Conservation (phyloP, 2,888 invertebrate species). For the Machimus rusticus region DNA sequence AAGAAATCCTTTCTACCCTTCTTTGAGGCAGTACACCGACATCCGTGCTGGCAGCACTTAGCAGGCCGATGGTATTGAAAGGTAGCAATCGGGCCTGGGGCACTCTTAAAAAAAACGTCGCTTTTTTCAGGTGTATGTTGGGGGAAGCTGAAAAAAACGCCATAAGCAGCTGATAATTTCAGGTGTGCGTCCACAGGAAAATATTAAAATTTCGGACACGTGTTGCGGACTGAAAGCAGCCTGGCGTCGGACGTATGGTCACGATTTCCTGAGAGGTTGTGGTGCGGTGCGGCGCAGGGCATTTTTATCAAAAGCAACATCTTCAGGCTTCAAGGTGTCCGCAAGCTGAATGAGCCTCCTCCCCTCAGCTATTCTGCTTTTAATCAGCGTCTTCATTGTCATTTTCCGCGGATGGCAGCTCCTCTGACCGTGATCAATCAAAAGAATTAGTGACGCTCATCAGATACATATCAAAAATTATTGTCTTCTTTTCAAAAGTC, state of each 20-base stretch:
- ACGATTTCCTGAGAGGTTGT: neutral
- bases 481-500: neutral
- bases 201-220: neutral
- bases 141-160: neutral
- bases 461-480: neutral
- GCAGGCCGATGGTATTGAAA: neutral
- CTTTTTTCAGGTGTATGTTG: neutral
- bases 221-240: neutral
- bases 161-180: neutral
- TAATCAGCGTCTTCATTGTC: neutral
- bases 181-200: neutral
- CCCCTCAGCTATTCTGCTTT: neutral
- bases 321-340: neutral
- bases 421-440: neutral
- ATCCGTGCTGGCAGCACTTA: neutral
- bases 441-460: neutral
- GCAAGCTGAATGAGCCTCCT: neutral
- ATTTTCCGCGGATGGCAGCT: neutral
- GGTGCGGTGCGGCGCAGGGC: neutral
- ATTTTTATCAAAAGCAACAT: neutral
- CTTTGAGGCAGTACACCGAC: neutral
- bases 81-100: neutral
- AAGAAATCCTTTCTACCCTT: neutral
- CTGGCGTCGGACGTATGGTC: neutral
- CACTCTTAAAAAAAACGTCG: neutral